Percentiles rank a stretch among this genome's conserved stretches.
Evolutionary conservation across 1,140 invertebrate genomes (phyloP).

Genomic region (Cydia amplana): DNA sequence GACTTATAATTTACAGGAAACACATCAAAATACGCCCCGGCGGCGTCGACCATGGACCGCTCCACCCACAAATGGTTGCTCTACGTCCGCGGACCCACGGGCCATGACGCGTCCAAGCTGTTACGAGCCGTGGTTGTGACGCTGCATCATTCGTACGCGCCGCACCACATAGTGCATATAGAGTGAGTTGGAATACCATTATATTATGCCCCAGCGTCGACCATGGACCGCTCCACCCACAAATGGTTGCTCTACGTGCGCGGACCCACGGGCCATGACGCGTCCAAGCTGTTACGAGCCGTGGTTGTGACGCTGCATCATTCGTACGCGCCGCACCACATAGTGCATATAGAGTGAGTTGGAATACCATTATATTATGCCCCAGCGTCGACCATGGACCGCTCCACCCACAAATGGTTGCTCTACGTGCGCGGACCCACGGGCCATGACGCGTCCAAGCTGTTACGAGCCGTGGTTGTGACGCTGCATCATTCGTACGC

Average conservation of each 20-base stretch:
- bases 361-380: no score
- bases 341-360: constrained; percentile 89
- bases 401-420: constrained; percentile 94
- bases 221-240: constrained; percentile 87
- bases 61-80: constrained; percentile 95
- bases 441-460: constrained; percentile 82
- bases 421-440: constrained; percentile 88
- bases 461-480: constrained; percentile 87
- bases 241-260: constrained; percentile 95
- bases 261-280: constrained; percentile 83
- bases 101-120: constrained; percentile 83
- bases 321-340: constrained; percentile 93
- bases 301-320: constrained; percentile 91
- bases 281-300: constrained; percentile 83
- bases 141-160: constrained; percentile 92
- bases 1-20: constrained; percentile 84
- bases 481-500: constrained; percentile 92
- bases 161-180: constrained; percentile 92
- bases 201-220: constrained; percentile 85
- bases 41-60: constrained; percentile 82
- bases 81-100: constrained; percentile 86
- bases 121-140: constrained; percentile 88
- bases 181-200: no score
- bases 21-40: constrained; percentile 90
- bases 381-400: constrained; percentile 82